Conservation (phyloP, 2,888 invertebrate species). For the Xestia sexstrigata region DNA sequence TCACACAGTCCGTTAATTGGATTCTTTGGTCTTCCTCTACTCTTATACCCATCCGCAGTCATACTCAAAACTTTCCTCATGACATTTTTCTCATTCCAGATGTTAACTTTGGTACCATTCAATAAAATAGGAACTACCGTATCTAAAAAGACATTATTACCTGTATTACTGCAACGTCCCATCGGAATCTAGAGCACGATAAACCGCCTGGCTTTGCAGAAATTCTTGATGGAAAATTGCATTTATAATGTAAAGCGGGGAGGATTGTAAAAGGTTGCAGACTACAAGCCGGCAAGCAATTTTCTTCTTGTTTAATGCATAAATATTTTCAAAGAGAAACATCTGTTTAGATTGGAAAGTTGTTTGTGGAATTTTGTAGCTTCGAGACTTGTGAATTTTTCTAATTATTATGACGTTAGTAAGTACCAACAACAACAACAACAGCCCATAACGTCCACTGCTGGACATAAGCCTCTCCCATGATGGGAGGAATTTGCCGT, state of each 20-base stretch:
- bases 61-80: too few relatives aligned
- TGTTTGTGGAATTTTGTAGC: neutral
- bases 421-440: too few relatives aligned
- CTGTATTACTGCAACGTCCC: neutral
- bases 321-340: constrained; percentile 9
- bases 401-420: neutral
- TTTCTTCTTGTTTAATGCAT: constrained; percentile 20
- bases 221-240: constrained; percentile 30
- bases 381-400: neutral
- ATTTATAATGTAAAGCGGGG: constrained; percentile 32
- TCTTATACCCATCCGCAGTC: too few relatives aligned
- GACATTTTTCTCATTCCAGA: neutral
- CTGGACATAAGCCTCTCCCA: too few relatives aligned
- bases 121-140: neutral
- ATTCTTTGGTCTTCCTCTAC: too few relatives aligned
- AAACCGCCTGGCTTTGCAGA: constrained; percentile 19
- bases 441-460: too few relatives aligned
- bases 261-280: constrained; percentile 42
- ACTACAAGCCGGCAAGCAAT: constrained; percentile 12
- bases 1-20: too few relatives aligned
- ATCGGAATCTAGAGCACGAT: constrained; percentile 17
- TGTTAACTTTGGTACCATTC: neutral
- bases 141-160: constrained; percentile 14
- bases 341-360: neutral
- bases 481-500: too few relatives aligned